Evolutionary conservation across 2,797 vertebrate genomes (phyloP), one percentile per base, ranked within the genome.

Genomic region (Lepilemur ruficaudatus): DNA sequence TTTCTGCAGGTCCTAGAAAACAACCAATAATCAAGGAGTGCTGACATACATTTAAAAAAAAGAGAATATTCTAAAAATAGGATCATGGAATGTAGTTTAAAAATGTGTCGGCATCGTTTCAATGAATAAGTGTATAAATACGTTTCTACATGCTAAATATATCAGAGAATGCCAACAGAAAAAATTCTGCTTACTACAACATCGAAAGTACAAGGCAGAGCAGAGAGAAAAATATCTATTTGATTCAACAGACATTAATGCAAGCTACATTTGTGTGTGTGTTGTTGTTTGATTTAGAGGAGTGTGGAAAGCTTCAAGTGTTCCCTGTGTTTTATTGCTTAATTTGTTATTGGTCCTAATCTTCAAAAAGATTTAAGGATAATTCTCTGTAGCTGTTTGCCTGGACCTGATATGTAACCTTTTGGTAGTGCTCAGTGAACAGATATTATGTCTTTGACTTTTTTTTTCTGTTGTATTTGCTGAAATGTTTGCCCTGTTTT

Each of bases 291-390:
- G 43, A 84, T 79, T 94, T 94, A 95, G 41, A 94, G 93, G 48
- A 76, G 15, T n/a, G 43, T 14, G 32, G 35, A 86, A 38, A 94
- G 32, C 43, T 94, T 55, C 23, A 38, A 75, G 30, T 50, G 41
- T 52, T 80, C 69, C 9, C 11, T 83, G 10, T 76, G 88, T 80
- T 95, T 95, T 94, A 91, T 78, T 96, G 52, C 46, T 96, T 94
- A 92, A 92, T 89, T 95, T 97, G 50, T 85, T 95, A 94, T 65
- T n/a, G 20, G 41, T 82, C 12, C 32, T 83, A 82, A 70, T 91
- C 50, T 94, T 89, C 35, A 61, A 46, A 72, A 93, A 88, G 81
- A 69, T 90, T 80, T 94, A 85, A 96, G 61, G 23, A 59, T 59
- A 72, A 85, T 81, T 96, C 57, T 89, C 38, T 61, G 63, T 43